Conservation (phyloP, 1,140 invertebrate genomes). For the Armadillidium nasatum region DNA sequence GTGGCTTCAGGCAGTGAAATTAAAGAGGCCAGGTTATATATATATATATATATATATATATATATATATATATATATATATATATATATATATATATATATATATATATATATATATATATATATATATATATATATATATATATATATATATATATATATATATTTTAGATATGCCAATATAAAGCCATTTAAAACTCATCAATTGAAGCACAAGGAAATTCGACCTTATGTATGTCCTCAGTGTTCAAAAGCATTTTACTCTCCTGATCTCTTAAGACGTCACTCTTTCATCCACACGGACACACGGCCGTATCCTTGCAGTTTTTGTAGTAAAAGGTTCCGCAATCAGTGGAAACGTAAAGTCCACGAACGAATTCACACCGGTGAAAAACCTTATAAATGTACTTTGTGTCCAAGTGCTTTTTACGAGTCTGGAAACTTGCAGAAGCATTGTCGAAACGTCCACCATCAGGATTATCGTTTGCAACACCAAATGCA, state of each 20-base stretch:
- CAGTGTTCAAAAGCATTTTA: background rate
- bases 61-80: slow-evolving; percentile 6
- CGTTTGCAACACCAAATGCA: background rate
- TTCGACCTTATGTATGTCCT: background rate
- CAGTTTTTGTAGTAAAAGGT: background rate
- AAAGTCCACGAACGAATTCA: background rate
- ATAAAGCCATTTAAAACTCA: background rate
- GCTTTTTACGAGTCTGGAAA: background rate
- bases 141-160: slow-evolving; percentile 6
- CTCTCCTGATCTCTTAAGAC: background rate
- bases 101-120: slow-evolving; percentile 6
- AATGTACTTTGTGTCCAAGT: background rate
- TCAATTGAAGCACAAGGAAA: background rate
- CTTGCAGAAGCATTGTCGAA: background rate
- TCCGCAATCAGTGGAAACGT: background rate
- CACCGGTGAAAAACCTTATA: too few relatives aligned
- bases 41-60: slow-evolving; percentile 6
- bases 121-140: slow-evolving; percentile 6
- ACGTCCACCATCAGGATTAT: background rate
- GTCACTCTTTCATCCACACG: background rate
- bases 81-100: slow-evolving; percentile 6
- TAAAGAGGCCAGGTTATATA: too few relatives aligned
- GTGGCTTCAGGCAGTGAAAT: too few relatives aligned
- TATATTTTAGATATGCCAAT: background rate
- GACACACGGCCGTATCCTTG: background rate